Base-by-base conservation (phyloP, 2,888 invertebrate genomes). In the Nemotelus pantherinus region DNA sequence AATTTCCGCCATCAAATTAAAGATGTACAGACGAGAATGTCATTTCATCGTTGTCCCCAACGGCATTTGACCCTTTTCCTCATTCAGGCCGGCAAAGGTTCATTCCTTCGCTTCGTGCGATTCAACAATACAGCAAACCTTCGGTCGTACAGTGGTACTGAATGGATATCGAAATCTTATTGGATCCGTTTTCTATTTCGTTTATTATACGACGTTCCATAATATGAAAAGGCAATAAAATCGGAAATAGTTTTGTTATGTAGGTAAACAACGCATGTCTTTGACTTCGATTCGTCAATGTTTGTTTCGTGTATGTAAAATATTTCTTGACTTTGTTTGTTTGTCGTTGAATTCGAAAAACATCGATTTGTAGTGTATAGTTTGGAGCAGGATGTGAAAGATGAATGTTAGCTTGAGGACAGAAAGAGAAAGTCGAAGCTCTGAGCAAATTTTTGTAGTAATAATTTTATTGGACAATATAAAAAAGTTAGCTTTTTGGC, bases 241-340 rank as follows among this genome's bases (percentile, higher is more conserved):
- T 78, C 78, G 77, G 78, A 79, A 78, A 78, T 79, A 79, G 79
- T 79, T 78, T 76, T 79, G 79, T 77, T 70, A 77, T 77, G 70
- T 77, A 77, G 77, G 77, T 77, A 77, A 71, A 70, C 77, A 77
- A 77, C 77, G 71, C 71, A 70, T 77, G 70, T 77, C 71, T 44
- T 68, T 67, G 39, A 9, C 25, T 55, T 10, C 25, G 44, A 63
- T 53, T 76, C 55, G 43, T 53, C 10, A 25, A 9, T 58, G 72
- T 45, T 57, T 43, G 76, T 55, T 76, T 25, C 25, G 25, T 67
- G 43, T 67, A 77, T 74, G 74, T 63, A 48, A 65, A 65, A 65
- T 65, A 71, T 45, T 45, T 43, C 9, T 65, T 65, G 65, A 45
- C 63, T 65, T 45, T 65, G 45, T 39, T 25, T 25, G 25, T 25